A percentile compares a stretch with the other conserved stretches of the same genome.
Evolutionary conservation across 2,113 vertebrate genomes (phyloP).

Genomic region (Nesoenas mayeri): DNA sequence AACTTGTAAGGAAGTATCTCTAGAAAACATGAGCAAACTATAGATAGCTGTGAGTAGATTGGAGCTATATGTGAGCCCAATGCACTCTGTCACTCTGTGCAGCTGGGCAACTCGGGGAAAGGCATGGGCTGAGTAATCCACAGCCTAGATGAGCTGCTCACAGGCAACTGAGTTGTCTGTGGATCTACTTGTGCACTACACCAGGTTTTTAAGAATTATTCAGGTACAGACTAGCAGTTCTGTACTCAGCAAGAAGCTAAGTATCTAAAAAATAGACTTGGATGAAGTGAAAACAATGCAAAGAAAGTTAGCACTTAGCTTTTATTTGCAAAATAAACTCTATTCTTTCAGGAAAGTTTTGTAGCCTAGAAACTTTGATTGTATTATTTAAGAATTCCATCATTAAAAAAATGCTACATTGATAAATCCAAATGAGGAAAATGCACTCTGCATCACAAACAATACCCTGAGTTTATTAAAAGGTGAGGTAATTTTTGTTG

Average conservation of each 20-base stretch:
- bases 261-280: not conserved
- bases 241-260: not conserved
- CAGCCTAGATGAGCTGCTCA: not conserved
- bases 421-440: not conserved
- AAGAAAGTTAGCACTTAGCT: not conserved
- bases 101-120: not conserved
- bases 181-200: not conserved
- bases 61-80: not conserved
- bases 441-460: not conserved
- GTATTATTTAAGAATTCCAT: not conserved
- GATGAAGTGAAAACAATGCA: not conserved
- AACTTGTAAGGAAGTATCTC: not conserved
- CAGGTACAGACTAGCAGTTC: not conserved
- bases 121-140: not conserved
- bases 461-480: not conserved
- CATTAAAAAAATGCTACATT: not conserved
- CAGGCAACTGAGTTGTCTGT: not conserved
- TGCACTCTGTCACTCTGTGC: not conserved
- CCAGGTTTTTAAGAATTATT: not conserved
- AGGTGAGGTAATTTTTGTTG: not conserved
- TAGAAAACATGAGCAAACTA: not conserved
- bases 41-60: not conserved
- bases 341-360: not conserved
- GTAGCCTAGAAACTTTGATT: not conserved
- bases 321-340: not conserved